A percentile compares a stretch with the other conserved stretches of the same genome.
Conservation (phyloP, 2,888 invertebrate species). For the Stramonita haemastoma region DNA sequence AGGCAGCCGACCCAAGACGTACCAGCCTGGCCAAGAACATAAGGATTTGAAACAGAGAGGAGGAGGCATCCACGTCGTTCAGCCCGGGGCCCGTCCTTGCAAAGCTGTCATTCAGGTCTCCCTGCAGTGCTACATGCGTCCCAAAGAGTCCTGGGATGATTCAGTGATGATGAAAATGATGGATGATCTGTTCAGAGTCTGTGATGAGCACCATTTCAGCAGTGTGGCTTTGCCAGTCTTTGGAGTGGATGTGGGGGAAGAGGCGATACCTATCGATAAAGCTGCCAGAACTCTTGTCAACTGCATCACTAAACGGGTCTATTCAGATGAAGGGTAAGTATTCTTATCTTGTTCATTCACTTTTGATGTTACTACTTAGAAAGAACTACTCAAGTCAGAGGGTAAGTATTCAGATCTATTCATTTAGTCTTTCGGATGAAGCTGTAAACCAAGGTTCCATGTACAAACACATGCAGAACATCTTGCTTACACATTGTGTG, state of each 20-base stretch:
- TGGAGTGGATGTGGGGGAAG: slow-evolving; percentile 16
- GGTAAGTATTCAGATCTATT: too few relatives aligned
- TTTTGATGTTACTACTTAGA: too few relatives aligned
- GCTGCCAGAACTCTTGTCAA: slow-evolving; percentile 12
- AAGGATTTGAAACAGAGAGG: not conserved
- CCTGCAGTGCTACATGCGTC: not conserved
- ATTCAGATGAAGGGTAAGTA: not conserved
- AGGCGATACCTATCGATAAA: not conserved
- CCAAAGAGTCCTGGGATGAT: not conserved
- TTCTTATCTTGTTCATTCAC: too few relatives aligned
- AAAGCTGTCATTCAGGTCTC: slow-evolving; percentile 28
- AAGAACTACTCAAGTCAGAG: too few relatives aligned
- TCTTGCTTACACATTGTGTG: too few relatives aligned
- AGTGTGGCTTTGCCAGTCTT: slow-evolving; percentile 34
- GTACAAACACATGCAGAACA: too few relatives aligned
- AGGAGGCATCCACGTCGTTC: not conserved
- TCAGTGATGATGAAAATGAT: slow-evolving; percentile 1
- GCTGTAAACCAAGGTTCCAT: too few relatives aligned
- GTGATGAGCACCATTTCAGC: slow-evolving; percentile 1
- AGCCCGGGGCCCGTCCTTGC: slow-evolving; percentile 24
- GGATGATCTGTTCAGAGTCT: not conserved
- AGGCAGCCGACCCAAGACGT: slow-evolving; percentile 17
- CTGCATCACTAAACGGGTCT: not conserved
- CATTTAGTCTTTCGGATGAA: too few relatives aligned
- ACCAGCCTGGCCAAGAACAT: not conserved